phyloP scores from a whole-genome alignment of 2,113 vertebrate species.

The Pachycephala philippinensis region DNA sequence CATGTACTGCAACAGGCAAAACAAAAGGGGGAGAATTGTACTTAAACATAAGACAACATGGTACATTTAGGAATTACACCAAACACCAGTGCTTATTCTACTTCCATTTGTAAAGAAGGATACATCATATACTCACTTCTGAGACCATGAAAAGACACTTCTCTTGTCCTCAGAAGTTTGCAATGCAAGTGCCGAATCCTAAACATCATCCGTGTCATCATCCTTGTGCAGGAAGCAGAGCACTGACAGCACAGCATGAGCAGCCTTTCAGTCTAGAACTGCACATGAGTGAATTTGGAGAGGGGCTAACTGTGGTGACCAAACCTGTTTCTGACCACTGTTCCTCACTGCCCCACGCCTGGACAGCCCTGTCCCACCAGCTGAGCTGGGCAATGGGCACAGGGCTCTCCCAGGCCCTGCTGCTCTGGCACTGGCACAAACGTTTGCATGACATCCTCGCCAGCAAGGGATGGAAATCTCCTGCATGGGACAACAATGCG shows the following conservation, averaged over 20 bases:
- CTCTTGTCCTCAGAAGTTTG: not conserved
- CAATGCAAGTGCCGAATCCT: not conserved
- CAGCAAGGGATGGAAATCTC: constrained; percentile 25
- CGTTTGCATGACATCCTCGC: not conserved
- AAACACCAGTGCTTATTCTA: not conserved
- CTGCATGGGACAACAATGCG: not conserved
- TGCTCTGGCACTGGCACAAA: not conserved
- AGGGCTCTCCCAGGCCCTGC: not conserved
- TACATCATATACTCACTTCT: not conserved
- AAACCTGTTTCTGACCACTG: accelerated
- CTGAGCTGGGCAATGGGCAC: not conserved
- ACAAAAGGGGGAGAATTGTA: not conserved
- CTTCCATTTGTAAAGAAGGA: not conserved
- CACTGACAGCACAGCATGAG: accelerated
- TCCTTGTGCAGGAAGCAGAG: not conserved
- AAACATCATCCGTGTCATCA: not conserved
- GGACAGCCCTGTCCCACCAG: not conserved
- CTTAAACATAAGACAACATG: not conserved
- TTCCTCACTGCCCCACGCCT: not conserved
- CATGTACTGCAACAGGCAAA: not conserved
- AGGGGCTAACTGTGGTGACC: not conserved
- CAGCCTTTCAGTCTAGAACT: not conserved
- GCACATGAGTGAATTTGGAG: not conserved
- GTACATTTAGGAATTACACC: not conserved
- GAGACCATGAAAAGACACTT: not conserved